Percentiles rank a stretch among this genome's conserved stretches.
Conservation (phyloP, 2,888 invertebrate species). For the Palloptera scutellata region DNA sequence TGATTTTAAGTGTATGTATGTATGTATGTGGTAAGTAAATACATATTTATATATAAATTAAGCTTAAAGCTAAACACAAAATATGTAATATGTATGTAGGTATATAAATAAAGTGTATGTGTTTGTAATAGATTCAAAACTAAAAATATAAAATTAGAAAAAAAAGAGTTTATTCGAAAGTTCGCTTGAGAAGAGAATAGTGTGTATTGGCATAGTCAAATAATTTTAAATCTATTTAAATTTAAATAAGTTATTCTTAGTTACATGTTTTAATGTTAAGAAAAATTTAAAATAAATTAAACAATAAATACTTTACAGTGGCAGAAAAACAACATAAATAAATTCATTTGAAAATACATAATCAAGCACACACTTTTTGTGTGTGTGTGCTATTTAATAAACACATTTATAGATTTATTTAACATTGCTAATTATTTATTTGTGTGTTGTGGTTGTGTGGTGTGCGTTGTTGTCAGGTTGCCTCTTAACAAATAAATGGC, state of each 20-base stretch:
- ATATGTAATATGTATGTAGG: conserved; percentile 3
- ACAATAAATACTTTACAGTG: too few species aligned
- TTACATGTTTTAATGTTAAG: background rate
- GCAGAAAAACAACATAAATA: too few species aligned
- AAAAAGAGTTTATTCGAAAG: conserved; percentile 1
- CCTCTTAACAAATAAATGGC: too few species aligned
- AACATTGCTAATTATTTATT: conserved; percentile 7
- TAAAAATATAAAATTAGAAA: background rate
- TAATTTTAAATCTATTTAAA: background rate
- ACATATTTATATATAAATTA: conserved; percentile 8
- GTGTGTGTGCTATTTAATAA: background rate
- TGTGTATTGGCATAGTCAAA: background rate
- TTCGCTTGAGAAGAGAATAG: background rate
- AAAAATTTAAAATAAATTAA: too few species aligned
- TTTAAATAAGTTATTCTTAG: background rate
- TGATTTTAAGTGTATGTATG: background rate
- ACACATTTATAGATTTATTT: conserved; percentile 12
- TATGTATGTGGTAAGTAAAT: conserved; percentile 12
- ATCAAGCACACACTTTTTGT: background rate
- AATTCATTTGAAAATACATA: background rate
- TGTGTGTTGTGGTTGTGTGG: background rate
- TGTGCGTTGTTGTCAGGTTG: too few species aligned
- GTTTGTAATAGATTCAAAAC: background rate
- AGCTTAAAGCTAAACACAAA: too few species aligned
- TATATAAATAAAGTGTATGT: conserved; percentile 19